Evolutionary conservation across 2,888 invertebrate species (phyloP), one percentile per base, ranked within the genome.

Genomic region (Phortica okadai): DNA sequence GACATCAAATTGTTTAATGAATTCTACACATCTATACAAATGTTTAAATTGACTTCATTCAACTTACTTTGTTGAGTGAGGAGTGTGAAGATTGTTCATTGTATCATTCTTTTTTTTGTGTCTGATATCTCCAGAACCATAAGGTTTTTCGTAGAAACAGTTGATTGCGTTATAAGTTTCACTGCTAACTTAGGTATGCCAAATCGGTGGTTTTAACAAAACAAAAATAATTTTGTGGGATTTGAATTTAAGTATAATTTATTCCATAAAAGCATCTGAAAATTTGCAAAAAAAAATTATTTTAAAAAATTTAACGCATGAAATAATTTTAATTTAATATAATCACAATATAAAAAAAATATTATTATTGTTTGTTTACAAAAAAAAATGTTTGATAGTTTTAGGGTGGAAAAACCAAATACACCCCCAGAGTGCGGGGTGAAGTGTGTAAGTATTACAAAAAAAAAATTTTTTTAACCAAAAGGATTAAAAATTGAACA

Each of bases 241-340:
- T 88, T 85, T 88, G 80, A 76, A 84, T 82, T 79, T 74, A 77
- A 81, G 84, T 81, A 78, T 84, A 79, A 79, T 67, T 74, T 72
- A 78, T 77, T 76, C 81, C 79, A 84, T 81, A 79, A 78, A 76
- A 77, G 4, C 33, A 85, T 78, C 78, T 81, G 73, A 76, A 78
- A 67, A 76, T 41, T 79, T 45, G 64, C 70, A 54, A 73, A 75
- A 67, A 73, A 67, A 72, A 76, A 78, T 69, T 67, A 73, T 78
- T 78, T 78, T 74, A 76, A 74, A 72, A 77, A 85, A 87, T 88
- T 84, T 88, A 82, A 81, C 86, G 77, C 87, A 84, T 87, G 88
- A 88, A 78, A 77, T 82, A 78, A 78, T 80, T 77, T 85, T 79
- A 56, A 81, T 74, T 77, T 80, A 75, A 80, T 79, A 76, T 54